Evolutionary conservation across 2,797 vertebrate species (phyloP).

Genomic region (Pseudocheirus occidentalis): DNA sequence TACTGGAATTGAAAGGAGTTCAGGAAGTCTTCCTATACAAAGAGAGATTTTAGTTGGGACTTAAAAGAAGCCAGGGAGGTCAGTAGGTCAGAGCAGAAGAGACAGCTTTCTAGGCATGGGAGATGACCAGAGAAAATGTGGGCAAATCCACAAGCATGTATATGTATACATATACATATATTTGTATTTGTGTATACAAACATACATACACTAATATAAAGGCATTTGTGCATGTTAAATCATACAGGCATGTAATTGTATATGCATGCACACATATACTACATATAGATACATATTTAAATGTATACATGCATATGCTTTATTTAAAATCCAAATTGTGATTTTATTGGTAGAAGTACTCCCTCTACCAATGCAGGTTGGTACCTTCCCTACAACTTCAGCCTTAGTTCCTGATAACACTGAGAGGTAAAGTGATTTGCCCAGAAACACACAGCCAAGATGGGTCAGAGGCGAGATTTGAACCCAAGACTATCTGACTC

Average conservation of each 20-base stretch:
- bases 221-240: background rate
- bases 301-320: background rate
- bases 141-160: background rate
- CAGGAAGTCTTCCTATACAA: background rate
- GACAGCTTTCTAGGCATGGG: background rate
- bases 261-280: background rate
- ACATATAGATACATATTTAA: background rate
- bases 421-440: background rate
- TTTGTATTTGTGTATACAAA: no score
- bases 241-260: background rate
- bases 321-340: background rate
- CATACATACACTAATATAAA: background rate
- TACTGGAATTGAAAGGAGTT: background rate
- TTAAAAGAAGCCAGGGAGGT: background rate
- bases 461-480: background rate
- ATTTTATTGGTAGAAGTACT: background rate
- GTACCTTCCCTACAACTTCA: background rate
- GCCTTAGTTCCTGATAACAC: background rate
- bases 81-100: background rate
- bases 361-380: background rate
- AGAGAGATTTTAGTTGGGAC: background rate
- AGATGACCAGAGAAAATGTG: background rate
- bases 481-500: background rate
- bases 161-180: background rate
- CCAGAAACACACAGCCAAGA: background rate